Base-by-base conservation (phyloP, 2,888 invertebrate species). In the Sarcophaga rosellei region DNA sequence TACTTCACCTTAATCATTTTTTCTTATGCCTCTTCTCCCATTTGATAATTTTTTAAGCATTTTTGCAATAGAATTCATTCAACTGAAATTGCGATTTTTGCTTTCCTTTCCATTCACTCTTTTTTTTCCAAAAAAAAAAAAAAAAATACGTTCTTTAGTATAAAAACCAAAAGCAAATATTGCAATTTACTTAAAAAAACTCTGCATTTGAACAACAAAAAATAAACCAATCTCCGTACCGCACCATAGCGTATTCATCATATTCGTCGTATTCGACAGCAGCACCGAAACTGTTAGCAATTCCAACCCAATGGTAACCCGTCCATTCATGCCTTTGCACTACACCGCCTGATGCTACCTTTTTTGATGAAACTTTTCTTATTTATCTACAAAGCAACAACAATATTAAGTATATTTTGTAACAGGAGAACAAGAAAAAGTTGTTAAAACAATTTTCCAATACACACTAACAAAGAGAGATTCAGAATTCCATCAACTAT, bases 171-270 rank as follows among this genome's bases (percentile, higher is more conserved):
- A 82, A 59, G 78, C 78, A 81, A 85, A 85, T 75, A 85, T 85
- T 85, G 79, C 81, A 85, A 82, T 85, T 85, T 79, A 85, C 75
- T 79, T 75, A 85, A 75, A 77, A 77, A 5, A 82, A 82, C 70
- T 62, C 70, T 76, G 45, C 57, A 82, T 45, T 70, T 70, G 69
- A 70, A 59, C 69, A 82, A 61, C 6, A 59, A 70, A 57, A 70
- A 74, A 47, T 35, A 8, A 65, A 44, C 63, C n/a, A 15, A 12
- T 11, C 47, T 57, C 6, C 47, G 2, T 20, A 61, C 75, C 15
- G 23, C 53, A 12, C 15, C 17, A 53, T 53, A 53, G 5, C 12
- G 3, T 15, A 53, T 17, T 5, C 17, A 53, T 53, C 53, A 53
- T 53, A 53, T 53, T 17, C 53, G 0, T 15, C 17, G 15, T 17